These are phyloP conservation scores for Haliclona indistincta DNA, from an alignment of 37 sponge, comb jelly and placozoan species.

Conservation along the genomic window DNA sequence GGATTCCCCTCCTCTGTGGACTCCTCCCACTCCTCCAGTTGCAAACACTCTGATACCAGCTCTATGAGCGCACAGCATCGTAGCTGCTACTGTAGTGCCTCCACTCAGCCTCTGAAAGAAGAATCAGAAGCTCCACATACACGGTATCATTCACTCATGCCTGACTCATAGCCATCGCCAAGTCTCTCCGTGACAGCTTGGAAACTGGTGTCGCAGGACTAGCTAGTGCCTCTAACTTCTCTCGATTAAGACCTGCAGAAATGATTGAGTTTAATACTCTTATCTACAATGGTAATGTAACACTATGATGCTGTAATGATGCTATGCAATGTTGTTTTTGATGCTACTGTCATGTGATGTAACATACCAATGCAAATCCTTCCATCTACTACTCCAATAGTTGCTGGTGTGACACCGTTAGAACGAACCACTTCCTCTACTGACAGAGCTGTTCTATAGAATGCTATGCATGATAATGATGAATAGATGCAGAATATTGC, in stretches of 20 bases:
- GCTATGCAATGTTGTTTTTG: no score
- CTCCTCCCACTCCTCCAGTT: slow-evolving; percentile 98
- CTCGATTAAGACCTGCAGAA: slow-evolving; percentile 32
- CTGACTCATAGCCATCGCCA: slow-evolving; percentile 55
- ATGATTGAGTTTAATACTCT: no score
- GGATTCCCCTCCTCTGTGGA: slow-evolving; percentile 81
- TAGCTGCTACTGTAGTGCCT: slow-evolving; percentile 95
- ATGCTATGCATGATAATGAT: neutral
- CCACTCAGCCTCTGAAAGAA: slow-evolving; percentile 60
- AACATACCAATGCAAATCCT: slow-evolving; percentile 68
- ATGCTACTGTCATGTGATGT: no score
- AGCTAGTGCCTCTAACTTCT: slow-evolving; percentile 43
- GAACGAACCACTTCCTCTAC: slow-evolving; percentile 67
- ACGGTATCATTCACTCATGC: slow-evolving; percentile 9
- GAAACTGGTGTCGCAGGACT: neutral
- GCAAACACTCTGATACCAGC: slow-evolving; percentile 88
- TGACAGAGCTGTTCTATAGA: slow-evolving; percentile 49
- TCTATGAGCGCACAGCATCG: slow-evolving; percentile 87
- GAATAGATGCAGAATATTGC: no score
- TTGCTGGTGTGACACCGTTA: slow-evolving; percentile 82
- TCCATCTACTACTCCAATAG: slow-evolving; percentile 88
- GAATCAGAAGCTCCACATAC: neutral
- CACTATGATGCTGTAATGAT: no score
- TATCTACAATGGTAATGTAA: no score
- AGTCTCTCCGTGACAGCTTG: slow-evolving; percentile 77